Evolutionary conservation across 2,888 invertebrate species (phyloP), one percentile per base, ranked within the genome.

Genomic region (Mesorhabditis belari): DNA sequence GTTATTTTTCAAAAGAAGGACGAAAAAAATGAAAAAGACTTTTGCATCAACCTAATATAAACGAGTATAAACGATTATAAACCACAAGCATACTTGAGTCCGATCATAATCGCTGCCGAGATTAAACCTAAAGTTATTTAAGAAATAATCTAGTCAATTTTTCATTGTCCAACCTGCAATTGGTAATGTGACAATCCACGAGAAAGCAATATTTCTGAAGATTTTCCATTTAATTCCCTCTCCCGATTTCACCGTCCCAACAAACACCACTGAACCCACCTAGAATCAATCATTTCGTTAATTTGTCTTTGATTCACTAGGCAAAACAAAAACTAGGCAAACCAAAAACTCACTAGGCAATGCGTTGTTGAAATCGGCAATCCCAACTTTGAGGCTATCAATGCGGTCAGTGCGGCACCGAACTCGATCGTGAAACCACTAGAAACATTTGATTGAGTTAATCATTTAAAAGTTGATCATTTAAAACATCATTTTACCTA

Each of bases 311-410:
- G 52, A 17, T 55, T 55, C 17, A 19, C 44, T 25, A 19, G 12
- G 17, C 49, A 6, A 17, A 28, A 55, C 12, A 9, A 17, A 12
- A 26, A 17, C 17, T 12, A 28, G 17, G 12, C 9, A 17, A 28
- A 28, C 21, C n/a, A 12, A 17, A 58, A 17, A 28, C 57, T 51
- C 27, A 96, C 95, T 85, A 98, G 94, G 83, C 96, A 98, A 83
- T 96, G 96, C 3, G 96, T 96, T 17, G 96, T 95, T 71, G 92
- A 92, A 76, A 96, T 91, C 26, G 96, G 96, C 77, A 98, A 86
- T 9, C 96, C 96, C 70, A 90, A 88, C 85, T 98, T 96, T 81
- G 93, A 93, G 53, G 96, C 96, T 74, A 94, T 84, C 80, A 96
- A 86, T 65, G 96, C 96, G 49, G 96, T 96, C 75, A 93, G 86